Evolutionary conservation across 2,113 vertebrate species (phyloP).

Genomic region (Pterophyllum scalare): DNA sequence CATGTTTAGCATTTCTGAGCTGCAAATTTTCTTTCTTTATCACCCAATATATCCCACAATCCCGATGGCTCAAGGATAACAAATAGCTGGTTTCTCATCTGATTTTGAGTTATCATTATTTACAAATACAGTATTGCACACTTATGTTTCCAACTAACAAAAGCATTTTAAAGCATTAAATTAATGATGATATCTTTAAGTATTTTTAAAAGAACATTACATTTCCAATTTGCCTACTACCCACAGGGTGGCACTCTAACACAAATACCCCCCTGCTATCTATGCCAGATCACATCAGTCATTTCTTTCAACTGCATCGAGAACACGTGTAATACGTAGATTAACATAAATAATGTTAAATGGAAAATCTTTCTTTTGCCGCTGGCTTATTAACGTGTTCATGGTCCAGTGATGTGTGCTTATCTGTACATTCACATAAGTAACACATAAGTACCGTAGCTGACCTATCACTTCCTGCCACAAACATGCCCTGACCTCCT

Average conservation of each 20-base stretch:
- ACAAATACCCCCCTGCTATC: conserved; percentile 49
- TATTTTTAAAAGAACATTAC: not conserved
- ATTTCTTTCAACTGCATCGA: not conserved
- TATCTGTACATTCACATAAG: conserved; percentile 1
- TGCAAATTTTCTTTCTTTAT: not conserved
- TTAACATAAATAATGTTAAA: not conserved
- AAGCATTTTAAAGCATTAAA: not conserved
- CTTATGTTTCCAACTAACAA: not conserved
- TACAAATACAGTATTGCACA: not conserved
- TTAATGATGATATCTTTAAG: not conserved
- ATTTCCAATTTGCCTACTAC: not conserved
- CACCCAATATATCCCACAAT: not conserved
- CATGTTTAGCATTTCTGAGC: not conserved
- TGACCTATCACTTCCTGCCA: conserved; percentile 54
- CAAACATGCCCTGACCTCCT: conserved; percentile 57
- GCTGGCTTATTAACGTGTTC: not conserved
- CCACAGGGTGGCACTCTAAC: conserved; percentile 69
- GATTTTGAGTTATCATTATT: not conserved
- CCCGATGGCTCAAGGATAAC: not conserved
- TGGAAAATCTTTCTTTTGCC: not conserved
- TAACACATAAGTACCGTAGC: conserved; percentile 13
- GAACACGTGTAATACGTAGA: not conserved
- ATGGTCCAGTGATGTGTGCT: not conserved
- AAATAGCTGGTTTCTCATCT: not conserved
- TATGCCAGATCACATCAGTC: not conserved